Base-by-base conservation (phyloP, 2,888 invertebrate species). In the Oasisia sp. region DNA sequence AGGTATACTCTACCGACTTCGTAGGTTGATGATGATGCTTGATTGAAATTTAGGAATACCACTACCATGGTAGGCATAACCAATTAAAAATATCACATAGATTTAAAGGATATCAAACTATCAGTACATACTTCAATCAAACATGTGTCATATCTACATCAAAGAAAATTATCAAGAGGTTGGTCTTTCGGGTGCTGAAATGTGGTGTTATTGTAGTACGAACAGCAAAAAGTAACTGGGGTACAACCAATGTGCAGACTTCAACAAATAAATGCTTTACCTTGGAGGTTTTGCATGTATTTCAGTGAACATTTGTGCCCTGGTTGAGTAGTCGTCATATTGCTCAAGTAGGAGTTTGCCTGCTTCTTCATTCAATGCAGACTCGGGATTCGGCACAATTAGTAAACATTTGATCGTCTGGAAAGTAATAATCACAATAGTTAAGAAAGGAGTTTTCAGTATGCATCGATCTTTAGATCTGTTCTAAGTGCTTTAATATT, bases 331-430 rank as follows among this genome's bases (percentile, higher is more conserved):
- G 96, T 98, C 98, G 96, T 98, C 98, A 96, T 99, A 99, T 95
- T 98, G 98, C 97, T 99, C 99, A 95, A 98, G 97, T 94, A 99
- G 97, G 96, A 99, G 97, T 97, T 98, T 98, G 32, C 99, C 99
- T 92, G 99, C 99, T 97, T 99, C 99, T 96, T 99, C 99, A 96
- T 99, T 99, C 94, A 99, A 97, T 94, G 99, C 99, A 92, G 99
- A 99, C 97, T 99, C 99, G 9, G 99, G 98, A 97, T 99, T 99
- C 96, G 99, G 99, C 96, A 98, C 98, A 96, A 99, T 99, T 94
- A 99, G 97, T 96, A 99, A 97, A 97, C 99, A 99, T 97, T 98
- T 98, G 93, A 99, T 97, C 93, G 99, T 98, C 98, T 98, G 96
- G 93, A 96, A 95, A 94, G 90, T 91, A 32, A 92, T 74, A 89